Evolutionary conservation across 2,888 invertebrate species (phyloP), one percentile per base, ranked within the genome.

Genomic region (Iphiclides podalirius): DNA sequence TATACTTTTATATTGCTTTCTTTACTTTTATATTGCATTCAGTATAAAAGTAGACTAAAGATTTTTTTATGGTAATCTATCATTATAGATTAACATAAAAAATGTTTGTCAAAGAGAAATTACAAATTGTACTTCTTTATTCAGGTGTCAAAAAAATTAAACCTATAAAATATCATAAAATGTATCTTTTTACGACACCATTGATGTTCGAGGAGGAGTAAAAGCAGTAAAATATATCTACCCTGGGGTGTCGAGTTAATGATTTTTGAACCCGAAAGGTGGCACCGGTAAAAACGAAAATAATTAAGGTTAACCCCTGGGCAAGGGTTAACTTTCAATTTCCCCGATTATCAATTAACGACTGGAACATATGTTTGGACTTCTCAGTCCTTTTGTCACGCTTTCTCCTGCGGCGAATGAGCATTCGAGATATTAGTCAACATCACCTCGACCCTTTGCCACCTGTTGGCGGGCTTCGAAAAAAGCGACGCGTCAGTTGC

Each of bases 301-400:
- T 50, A 50, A 50, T 50, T 44, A 50, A 28, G 50, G 26, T 52
- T n/a, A 57, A 59, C 62, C 50, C 20, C 39, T 53, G 54, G 48
- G 56, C 58, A 60, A 56, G 62, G 64, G 61, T 60, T 70, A 73
- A 82, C 86, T 86, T 87, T 87, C 86, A 84, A 83, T 87, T 86
- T 87, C 77, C 74, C 71, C 58, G 60, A 61, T 79, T 82, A 85
- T 84, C 83, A 85, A 85, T 82, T 80, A 84, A 86, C 79, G 78
- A 72, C 66, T 71, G 63, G 67, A 80, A 79, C 87, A 88, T 73
- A 88, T 88, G 87, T 83, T 85, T 86, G 66, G 76, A 79, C 70
- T 68, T 66, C 65, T 55, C 58, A 37, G 42, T 42, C 2, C 9
- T 68, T 84, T 84, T 79, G 86, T 78, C 82, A 87, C 87, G 87